Evolutionary conservation across 2,113 vertebrate genomes (phyloP), one percentile per base, ranked within the genome.

Genomic region (Columba janthina): DNA sequence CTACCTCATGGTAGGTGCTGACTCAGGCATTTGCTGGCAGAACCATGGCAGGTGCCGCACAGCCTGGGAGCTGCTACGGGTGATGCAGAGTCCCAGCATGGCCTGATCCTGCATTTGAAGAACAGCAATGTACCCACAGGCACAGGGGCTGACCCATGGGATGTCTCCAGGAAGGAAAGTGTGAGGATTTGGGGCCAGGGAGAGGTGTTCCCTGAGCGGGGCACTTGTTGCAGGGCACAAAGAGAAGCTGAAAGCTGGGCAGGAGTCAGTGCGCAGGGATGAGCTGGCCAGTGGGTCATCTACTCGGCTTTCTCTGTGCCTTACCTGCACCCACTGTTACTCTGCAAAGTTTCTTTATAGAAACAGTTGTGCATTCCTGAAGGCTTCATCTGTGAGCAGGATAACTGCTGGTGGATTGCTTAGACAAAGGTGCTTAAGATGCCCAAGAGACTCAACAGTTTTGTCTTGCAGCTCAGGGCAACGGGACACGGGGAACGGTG

Each of bases 161-260:
- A 56, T 12, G 31, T 26, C 20, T 74, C 29, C 61, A 9, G 5
- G 26, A 71, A 53, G 44, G 10, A 31, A 51, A 64, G 21, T 1
- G 0, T 12, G 21, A 42, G 21, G 48, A 5, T 28, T 21, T 42
- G 60, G 18, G 46, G 58, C 21, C 31, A 20, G 51, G 19, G 40
- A 70, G 77, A 58, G 17, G 24, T 0, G 0, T 7, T 61, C 28
- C n/a, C 0, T 3, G 12, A 51, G 19, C 0, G 1, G 12, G 28
- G 29, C 14, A 40, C 24, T 4, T 36, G 11, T 32, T 22, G 29
- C 25, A 74, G 66, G 60, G 66, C 20, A 26, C 0, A 2, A 29
- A 54, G 44, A 21, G 11, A 16, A 16, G 34, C 34, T 84, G 50
- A 24, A 54, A 69, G 50, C 34, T 10, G 32, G 24, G 51, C 26